Conservation (phyloP, 2,113 vertebrate genomes). For the Odontesthes bonariensis region DNA sequence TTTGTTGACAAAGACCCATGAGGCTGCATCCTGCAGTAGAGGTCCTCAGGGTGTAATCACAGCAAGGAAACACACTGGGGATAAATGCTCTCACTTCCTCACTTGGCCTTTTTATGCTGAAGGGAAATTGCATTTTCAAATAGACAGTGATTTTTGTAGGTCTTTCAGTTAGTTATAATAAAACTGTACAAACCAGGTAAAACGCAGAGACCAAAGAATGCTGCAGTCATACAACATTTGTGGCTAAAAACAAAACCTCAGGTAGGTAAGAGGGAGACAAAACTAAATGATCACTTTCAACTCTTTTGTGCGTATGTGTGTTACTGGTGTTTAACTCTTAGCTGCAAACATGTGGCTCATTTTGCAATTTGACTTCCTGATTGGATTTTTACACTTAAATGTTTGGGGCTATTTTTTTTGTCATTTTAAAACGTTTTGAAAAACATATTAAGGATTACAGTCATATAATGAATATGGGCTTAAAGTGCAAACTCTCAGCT, state of each 20-base stretch:
- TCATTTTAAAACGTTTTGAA: neutral
- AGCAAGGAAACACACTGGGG: conserved; percentile 72
- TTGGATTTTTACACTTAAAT: conserved; percentile 14
- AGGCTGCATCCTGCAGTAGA: conserved; percentile 76
- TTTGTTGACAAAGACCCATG: conserved; percentile 79
- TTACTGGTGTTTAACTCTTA: neutral
- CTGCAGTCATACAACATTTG: neutral
- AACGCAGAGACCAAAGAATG: conserved; percentile 14
- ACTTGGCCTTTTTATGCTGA: conserved; percentile 46
- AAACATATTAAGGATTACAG: neutral
- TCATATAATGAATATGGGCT: neutral
- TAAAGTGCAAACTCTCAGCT: neutral
- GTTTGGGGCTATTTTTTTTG: neutral
- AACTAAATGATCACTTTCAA: neutral
- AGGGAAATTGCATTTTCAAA: conserved; percentile 59
- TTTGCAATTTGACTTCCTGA: conserved; percentile 4
- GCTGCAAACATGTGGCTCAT: neutral
- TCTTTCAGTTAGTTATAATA: conserved; percentile 23
- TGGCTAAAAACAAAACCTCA: neutral
- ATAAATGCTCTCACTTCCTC: conserved; percentile 69
- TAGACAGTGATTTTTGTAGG: conserved; percentile 13
- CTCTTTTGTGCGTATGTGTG: neutral
- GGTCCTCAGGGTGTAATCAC: conserved; percentile 80
- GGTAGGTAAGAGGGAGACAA: neutral
- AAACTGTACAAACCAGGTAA: conserved; percentile 17